Base-by-base conservation (phyloP, 1,140 invertebrate species). In the Oscheius sp. region DNA sequence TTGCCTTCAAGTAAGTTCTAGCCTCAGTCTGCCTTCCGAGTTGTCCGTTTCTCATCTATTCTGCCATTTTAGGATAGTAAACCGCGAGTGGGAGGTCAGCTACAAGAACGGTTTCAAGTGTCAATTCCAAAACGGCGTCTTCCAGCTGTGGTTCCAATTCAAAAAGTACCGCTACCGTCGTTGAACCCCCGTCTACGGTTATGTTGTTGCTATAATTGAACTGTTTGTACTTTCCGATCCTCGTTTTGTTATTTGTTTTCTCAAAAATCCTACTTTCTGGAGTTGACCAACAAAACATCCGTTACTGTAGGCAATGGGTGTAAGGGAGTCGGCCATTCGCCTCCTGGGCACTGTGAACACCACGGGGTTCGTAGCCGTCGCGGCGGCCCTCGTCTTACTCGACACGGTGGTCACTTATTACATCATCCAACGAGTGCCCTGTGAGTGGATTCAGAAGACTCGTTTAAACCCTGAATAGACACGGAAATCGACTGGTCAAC, bases 71-170 rank as follows among this genome's bases (percentile, higher is more conserved):
- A 68, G 55, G 45, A 55, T 68, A n/a, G 67, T 68, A 1, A 68
- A 95, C 85, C 89, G 95, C 72, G 96, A 99, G 87, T 99, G 96
- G 96, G 96, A 99, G 86, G 96, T 95, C 86, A 97, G 94, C 0
- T 96, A 98, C 85, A 98, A 97, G 86, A 88, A 94, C 72, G 96
- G 96, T 32, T 99, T 97, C 86, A 88, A 94, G 58, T 97, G 95
- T 86, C 95, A 99, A 85, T 99, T 99, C 87, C 93, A 97, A 82
- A 98, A 99, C 85, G 97, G 98, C 84, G 98, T 99, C 78, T 97
- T 99, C 84, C 96, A 99, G 84, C 87, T 99, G 13, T 99, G 95
- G 94, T 99, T 99, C 86, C 95, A 97, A 83, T 99, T 99, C 86
- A 98, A 98, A 85, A 87, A 94, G 78, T 98, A 97, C 85, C 88